phyloP scores from a whole-genome alignment of 2,888 invertebrate genomes.

The Criorhina ranunculi region DNA sequence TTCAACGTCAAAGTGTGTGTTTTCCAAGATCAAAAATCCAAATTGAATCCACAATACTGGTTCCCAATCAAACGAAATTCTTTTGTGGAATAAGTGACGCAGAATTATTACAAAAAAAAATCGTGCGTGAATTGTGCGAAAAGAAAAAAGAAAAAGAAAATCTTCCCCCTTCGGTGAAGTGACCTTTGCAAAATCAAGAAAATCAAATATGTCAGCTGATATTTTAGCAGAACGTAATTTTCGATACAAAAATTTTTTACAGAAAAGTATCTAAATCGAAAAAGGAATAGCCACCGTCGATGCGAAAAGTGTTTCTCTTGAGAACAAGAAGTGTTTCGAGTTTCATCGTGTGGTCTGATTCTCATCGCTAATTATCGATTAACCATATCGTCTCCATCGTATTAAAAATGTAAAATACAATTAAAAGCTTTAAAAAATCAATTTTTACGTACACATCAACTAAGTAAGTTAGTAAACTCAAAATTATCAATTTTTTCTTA shows the following conservation, averaged over 20 bases:
- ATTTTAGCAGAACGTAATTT: constrained; percentile 26
- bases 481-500: constrained; percentile 22
- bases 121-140: constrained; percentile 27
- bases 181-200: constrained; percentile 42
- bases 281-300: constrained; percentile 18
- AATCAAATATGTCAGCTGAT: constrained; percentile 36
- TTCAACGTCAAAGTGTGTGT: constrained; percentile 6
- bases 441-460: constrained; percentile 56
- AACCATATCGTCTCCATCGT: constrained; percentile 61
- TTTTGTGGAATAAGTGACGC: constrained; percentile 52
- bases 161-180: constrained; percentile 13
- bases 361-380: constrained; percentile 72
- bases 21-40: background rate
- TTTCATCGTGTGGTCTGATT: constrained; percentile 47
- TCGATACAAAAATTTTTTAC: constrained; percentile 7
- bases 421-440: constrained; percentile 64
- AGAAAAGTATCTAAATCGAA: constrained; percentile 5
- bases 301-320: constrained; percentile 57
- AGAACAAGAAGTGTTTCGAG: constrained; percentile 19
- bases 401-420: constrained; percentile 62
- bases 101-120: constrained; percentile 23
- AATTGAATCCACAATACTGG: constrained; percentile 8
- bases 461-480: constrained; percentile 58
- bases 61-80: constrained; percentile 39
- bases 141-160: constrained; percentile 17